Percentiles rank a stretch among this genome's conserved stretches.
These are phyloP conservation scores for Neopipo cinnamomea DNA, from an alignment of 2,113 vertebrate species.

Conservation along the genomic window DNA sequence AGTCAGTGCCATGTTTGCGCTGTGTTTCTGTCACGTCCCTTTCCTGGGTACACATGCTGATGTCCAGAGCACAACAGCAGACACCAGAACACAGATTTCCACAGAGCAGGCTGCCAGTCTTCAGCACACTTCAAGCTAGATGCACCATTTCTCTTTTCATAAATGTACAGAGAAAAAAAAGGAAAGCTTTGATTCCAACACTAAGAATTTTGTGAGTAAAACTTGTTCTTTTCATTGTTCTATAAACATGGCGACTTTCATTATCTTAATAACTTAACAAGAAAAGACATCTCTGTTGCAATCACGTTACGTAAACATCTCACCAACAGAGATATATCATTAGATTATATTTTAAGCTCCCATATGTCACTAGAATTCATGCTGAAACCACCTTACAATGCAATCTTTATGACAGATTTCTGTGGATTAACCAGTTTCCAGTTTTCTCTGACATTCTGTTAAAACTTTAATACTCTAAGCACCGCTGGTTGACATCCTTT, in stretches of 20 bases:
- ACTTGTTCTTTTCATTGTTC: background rate
- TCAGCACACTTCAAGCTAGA: background rate
- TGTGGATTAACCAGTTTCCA: conserved; percentile 69
- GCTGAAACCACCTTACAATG: conserved; percentile 64
- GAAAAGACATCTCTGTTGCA: conserved; percentile 59
- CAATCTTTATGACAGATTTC: conserved; percentile 75
- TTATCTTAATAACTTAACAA: conserved; percentile 67
- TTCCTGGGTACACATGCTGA: background rate
- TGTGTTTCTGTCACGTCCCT: background rate
- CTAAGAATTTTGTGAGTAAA: background rate
- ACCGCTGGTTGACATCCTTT: conserved; percentile 64
- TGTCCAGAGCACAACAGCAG: background rate
- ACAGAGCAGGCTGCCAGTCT: background rate
- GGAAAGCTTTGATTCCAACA: background rate
- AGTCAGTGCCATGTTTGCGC: background rate
- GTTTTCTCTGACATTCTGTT: conserved; percentile 73
- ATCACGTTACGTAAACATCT: conserved; percentile 72
- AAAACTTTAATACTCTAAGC: conserved; percentile 75
- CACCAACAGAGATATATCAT: conserved; percentile 60
- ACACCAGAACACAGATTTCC: background rate
- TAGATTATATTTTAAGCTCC: conserved; percentile 76
- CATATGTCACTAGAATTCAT: conserved; percentile 70
- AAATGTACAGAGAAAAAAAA: background rate
- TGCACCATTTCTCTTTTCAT: background rate
- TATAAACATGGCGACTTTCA: conserved; percentile 18